Evolutionary conservation across 2,888 invertebrate species (phyloP).

Genomic region (Pristionchus exspectatus): DNA sequence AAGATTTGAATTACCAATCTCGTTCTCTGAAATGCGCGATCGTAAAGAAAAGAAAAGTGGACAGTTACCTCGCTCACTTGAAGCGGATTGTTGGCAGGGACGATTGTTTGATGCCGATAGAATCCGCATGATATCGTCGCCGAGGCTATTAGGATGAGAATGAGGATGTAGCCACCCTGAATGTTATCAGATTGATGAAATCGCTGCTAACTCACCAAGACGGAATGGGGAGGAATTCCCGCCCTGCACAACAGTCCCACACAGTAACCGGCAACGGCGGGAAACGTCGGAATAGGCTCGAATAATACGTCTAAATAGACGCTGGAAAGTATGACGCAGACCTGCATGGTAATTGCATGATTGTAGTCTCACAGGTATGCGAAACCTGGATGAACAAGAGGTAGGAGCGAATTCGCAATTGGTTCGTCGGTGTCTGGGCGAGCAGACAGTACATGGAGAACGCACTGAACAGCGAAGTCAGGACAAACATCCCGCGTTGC

Average conservation of each 20-base stretch:
- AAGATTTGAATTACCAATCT: background rate
- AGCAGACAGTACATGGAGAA: background rate
- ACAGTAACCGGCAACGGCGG: background rate
- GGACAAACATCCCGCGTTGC: background rate
- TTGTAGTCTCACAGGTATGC: no score
- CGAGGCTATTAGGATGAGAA: background rate
- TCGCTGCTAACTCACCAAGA: background rate
- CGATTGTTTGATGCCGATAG: background rate
- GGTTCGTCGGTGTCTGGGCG: background rate
- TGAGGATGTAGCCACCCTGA: background rate
- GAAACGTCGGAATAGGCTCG: background rate
- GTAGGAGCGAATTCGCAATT: background rate
- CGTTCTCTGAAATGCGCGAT: background rate
- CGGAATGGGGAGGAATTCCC: background rate
- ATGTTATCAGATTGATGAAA: background rate
- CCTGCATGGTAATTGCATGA: no score
- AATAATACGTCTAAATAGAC: background rate
- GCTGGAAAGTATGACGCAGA: background rate
- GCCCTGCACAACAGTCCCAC: background rate
- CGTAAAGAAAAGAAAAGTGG: no score
- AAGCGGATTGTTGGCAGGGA: background rate
- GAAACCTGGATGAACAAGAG: background rate
- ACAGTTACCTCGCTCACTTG: background rate
- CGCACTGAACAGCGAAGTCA: background rate
- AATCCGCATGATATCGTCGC: background rate